These are phyloP conservation scores for Holcopasites calliopsidis DNA, from an alignment of 1,140 invertebrate genomes.

Conservation along the genomic window DNA sequence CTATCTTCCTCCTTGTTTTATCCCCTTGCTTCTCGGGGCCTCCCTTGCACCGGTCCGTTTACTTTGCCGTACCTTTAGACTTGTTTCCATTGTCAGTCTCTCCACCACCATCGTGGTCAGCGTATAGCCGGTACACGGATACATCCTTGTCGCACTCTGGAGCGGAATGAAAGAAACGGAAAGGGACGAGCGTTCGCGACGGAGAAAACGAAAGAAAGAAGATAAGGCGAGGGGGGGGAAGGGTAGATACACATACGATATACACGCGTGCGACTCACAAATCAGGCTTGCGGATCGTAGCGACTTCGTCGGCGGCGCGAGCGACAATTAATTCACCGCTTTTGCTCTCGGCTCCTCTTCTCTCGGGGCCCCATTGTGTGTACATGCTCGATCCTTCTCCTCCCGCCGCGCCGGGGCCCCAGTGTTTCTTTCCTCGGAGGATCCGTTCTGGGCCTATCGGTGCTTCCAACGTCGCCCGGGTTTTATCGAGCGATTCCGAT, in stretches of 20 bases:
- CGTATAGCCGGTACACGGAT: conserved; percentile 2
- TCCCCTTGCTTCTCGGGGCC: conserved; percentile 38
- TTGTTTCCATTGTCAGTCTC: conserved; percentile 58
- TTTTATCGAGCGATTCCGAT: conserved; percentile 65
- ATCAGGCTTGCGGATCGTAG: conserved; percentile 72
- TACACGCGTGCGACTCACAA: conserved; percentile 74
- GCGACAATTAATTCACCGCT: conserved; percentile 78
- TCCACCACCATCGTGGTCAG: conserved; percentile 21
- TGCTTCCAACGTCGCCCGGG: conserved; percentile 57
- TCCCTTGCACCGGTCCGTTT: conserved; percentile 15
- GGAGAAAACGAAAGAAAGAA: conserved; percentile 6
- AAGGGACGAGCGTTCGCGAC: neutral
- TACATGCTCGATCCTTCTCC: conserved; percentile 32
- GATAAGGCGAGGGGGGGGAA: neutral
- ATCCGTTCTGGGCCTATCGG: conserved; percentile 38
- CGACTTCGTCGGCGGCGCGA: conserved; percentile 72
- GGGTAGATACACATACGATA: conserved; percentile 63
- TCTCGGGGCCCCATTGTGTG: conserved; percentile 66
- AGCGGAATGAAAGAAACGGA: conserved; percentile 16
- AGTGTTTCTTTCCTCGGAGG: conserved; percentile 22
- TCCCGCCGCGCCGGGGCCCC: neutral
- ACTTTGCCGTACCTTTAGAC: conserved; percentile 33
- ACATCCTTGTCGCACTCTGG: conserved; percentile 19
- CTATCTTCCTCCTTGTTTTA: conserved; percentile 49
- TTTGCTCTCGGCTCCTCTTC: conserved; percentile 66